phyloP scores from a whole-genome alignment of 2,888 invertebrate species.

The Podotricha telesiphe region DNA sequence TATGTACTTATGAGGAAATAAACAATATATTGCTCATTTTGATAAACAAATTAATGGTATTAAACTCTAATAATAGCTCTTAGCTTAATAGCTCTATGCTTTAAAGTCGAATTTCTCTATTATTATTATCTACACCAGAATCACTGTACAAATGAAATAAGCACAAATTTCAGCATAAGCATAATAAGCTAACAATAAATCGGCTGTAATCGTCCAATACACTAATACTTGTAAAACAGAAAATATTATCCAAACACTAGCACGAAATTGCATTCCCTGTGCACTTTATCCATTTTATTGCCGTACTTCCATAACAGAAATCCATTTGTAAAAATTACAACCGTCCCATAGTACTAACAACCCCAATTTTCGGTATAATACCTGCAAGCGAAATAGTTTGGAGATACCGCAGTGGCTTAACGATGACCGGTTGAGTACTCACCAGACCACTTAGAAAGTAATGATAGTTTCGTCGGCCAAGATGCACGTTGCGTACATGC shows the following conservation, averaged over 20 bases:
- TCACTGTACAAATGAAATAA: not conserved
- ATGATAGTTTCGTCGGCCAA: slow-evolving; percentile 95
- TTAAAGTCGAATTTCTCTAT: not conserved
- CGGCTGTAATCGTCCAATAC: slow-evolving; percentile 14
- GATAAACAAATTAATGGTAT: not conserved
- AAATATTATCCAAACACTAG: slow-evolving; percentile 17
- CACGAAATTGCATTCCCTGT: slow-evolving; percentile 21
- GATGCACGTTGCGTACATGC: slow-evolving; percentile 92
- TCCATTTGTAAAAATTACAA: slow-evolving; percentile 35
- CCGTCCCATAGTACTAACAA: slow-evolving; percentile 29
- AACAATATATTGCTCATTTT: not conserved
- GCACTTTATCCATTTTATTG: slow-evolving; percentile 31
- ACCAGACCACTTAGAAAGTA: slow-evolving; percentile 95
- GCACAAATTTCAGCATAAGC: not conserved
- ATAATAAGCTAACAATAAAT: slow-evolving; percentile 20
- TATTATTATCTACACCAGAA: not conserved
- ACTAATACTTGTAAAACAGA: slow-evolving; percentile 30
- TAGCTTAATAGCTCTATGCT: too few species aligned
- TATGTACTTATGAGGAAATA: not conserved
- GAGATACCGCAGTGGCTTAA: slow-evolving; percentile 31
- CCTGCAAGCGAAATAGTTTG: slow-evolving; percentile 23
- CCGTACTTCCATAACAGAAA: slow-evolving; percentile 26
- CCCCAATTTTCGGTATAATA: slow-evolving; percentile 27
- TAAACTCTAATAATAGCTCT: not conserved
- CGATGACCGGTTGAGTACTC: slow-evolving; percentile 67